phyloP scores from a whole-genome alignment of 2,113 vertebrate genomes.

The Strix aluco region DNA sequence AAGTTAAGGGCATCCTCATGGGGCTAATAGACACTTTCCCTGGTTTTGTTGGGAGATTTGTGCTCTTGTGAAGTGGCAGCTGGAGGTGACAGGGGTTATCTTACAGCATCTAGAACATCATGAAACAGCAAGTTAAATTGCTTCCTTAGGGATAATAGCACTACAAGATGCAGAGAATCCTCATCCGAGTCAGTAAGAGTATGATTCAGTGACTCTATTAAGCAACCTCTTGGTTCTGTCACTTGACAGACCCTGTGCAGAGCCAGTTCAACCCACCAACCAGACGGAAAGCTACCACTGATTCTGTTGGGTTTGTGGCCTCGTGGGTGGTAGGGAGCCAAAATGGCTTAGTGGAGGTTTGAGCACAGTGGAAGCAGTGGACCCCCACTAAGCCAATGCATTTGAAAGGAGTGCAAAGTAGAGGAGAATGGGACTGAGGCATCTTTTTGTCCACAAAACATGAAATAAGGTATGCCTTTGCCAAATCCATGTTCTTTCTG shows the following conservation, averaged over 20 bases:
- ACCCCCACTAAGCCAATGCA: background rate
- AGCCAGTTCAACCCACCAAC: background rate
- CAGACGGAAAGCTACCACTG: background rate
- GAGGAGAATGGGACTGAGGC: background rate
- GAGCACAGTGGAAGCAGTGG: background rate
- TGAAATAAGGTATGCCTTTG: background rate
- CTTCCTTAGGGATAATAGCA: background rate
- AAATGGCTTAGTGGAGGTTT: background rate
- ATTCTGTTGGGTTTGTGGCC: background rate
- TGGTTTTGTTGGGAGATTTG: background rate
- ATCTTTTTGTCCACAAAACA: background rate
- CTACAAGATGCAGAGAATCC: background rate
- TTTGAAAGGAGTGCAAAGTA: background rate
- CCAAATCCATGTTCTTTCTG: background rate
- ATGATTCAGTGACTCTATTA: background rate
- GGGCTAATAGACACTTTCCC: background rate
- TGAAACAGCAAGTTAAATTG: background rate
- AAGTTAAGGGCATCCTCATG: background rate
- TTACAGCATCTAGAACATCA: background rate
- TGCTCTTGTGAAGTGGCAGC: background rate
- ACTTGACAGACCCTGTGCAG: background rate
- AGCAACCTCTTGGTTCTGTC: background rate
- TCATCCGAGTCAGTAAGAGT: background rate
- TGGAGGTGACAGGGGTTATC: background rate
- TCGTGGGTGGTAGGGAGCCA: accelerated